Base-by-base conservation (phyloP, 2,888 invertebrate genomes). In the Melinaea menophilus region DNA sequence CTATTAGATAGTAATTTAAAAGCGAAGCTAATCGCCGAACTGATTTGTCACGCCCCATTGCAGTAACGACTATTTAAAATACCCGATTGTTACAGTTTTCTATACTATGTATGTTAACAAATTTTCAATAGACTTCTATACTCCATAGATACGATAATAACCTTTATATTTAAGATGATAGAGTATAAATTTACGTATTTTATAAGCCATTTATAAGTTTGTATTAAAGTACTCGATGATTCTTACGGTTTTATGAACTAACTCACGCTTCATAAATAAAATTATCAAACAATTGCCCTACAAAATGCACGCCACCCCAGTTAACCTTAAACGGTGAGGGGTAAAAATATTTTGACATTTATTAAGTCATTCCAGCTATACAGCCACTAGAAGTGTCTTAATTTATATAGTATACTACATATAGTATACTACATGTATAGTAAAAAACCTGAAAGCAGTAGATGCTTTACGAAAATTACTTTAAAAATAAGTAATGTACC, bases 181-280 rank as follows among this genome's bases (percentile, higher is more conserved):
- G 55, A 48, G 55, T 57, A 55, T 12, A 64, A 54, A 61, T 56
- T 63, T 13, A 51, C 31, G 22, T 31, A 31, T 51, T 9, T 9
- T 51, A 56, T 45, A 56, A 31, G 41, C 9, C 0, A 31, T 5
- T 2, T 4, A 31, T 47, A 7, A 55, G 13, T 7, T n/a, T 48
- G 7, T 56, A 45, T 11, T n/a, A 22, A 48, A 61, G 63, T 61
- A 57, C 59, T 55, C 55, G 47, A 56, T 57, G 31, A 57, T 64
- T 61, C 55, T 79, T 76, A 76, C 73, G 75, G 78, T 78, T 72
- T 69, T 74, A 82, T 78, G 76, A 71, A 76, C 73, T 75, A 75
- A 76, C 81, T 84, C 83, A 89, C 84, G 89, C 81, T 74, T 78
- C 88, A 88, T 90, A 90, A 90, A 90, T 90, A 83, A 85, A 88